Percentiles rank a stretch among this genome's conserved stretches.
Conservation (phyloP, 2,113 vertebrate genomes). For the Siniperca chuatsi region DNA sequence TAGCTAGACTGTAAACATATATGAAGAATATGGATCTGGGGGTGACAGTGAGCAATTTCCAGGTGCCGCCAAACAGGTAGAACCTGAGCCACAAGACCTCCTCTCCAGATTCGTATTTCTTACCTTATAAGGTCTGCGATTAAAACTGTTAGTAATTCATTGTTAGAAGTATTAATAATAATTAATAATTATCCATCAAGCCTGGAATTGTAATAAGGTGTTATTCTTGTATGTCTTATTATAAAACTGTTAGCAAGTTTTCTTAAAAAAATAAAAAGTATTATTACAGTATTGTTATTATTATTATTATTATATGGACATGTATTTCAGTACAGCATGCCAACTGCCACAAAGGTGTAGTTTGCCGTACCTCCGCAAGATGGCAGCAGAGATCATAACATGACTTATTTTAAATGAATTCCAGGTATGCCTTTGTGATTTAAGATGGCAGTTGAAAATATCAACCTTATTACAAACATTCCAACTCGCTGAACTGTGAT, state of each 20-base stretch:
- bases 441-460: conserved; percentile 45
- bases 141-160: neutral
- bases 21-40: neutral
- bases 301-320: neutral
- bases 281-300: neutral
- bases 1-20: neutral
- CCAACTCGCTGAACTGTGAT: conserved; percentile 10
- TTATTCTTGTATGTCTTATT: neutral
- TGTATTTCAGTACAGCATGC: too few relatives aligned
- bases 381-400: conserved; percentile 43
- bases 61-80: too few relatives aligned
- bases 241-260: neutral
- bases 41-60: too few relatives aligned
- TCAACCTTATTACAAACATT: conserved; percentile 32
- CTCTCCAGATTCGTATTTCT: neutral
- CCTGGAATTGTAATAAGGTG: neutral
- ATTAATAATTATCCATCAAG: neutral
- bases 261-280: neutral
- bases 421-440: conserved; percentile 44
- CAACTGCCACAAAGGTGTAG: conserved; percentile 12
- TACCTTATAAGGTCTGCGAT: neutral
- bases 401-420: neutral
- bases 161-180: too few relatives aligned
- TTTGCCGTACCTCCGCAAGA: conserved; percentile 40
- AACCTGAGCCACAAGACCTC: neutral